These are phyloP conservation scores for Psammodynastes pulverulentus DNA, from an alignment of 2,113 vertebrate genomes.

Conservation along the genomic window DNA sequence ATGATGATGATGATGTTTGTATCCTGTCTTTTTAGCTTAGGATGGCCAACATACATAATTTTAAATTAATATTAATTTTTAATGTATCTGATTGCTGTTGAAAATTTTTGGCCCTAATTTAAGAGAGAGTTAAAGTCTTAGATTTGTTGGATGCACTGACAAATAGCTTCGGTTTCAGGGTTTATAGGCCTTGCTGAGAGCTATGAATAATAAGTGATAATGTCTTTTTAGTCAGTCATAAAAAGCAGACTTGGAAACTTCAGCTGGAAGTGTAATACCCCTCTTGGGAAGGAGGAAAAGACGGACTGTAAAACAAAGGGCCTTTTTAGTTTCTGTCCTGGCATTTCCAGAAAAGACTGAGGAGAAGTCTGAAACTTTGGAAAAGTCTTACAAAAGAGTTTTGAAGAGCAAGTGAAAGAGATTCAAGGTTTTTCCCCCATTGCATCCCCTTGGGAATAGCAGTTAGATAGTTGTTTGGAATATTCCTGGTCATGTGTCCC, in stretches of 20 bases:
- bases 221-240: not conserved
- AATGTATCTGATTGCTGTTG: not conserved
- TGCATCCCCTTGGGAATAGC: not conserved
- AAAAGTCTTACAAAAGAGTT: not conserved
- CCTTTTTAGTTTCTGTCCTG: not conserved
- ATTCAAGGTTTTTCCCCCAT: too few relatives aligned
- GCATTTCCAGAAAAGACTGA: too few relatives aligned
- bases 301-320: not conserved
- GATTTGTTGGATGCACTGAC: not conserved
- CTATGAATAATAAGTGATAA: not conserved
- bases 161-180: not conserved
- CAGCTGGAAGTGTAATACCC: not conserved
- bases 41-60: not conserved
- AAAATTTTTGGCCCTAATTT: not conserved
- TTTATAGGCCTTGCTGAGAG: not conserved
- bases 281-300: not conserved
- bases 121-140: not conserved
- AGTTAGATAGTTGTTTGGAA: not conserved
- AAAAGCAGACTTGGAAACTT: not conserved
- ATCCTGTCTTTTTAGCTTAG: not conserved
- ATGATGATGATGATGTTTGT: not conserved
- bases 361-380: too few relatives aligned
- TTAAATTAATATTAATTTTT: not conserved
- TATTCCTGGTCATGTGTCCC: not conserved
- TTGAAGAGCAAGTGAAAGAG: too few relatives aligned